Evolutionary conservation across 2,888 invertebrate species (phyloP), one percentile per base, ranked within the genome.

Genomic region (Eupeodes latifasciatus): DNA sequence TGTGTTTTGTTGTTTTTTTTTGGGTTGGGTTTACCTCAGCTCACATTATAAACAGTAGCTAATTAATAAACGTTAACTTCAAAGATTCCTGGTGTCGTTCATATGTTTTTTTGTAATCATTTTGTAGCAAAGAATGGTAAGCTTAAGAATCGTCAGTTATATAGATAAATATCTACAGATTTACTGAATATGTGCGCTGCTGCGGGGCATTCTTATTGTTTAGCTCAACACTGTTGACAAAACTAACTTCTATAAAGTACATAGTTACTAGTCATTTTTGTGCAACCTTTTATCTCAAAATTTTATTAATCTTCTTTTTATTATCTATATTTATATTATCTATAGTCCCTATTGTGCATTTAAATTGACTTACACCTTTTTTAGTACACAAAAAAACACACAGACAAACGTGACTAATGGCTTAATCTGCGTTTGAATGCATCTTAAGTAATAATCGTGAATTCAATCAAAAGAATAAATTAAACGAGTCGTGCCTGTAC

Each of bases 351-450:
- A 11, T 55, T 55, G 71, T 55, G 0, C 19, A 34, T 55, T 40
- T 47, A 47, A 59, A 44, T 9, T 1, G 14, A 11, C 47, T 40
- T 53, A 59, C 72, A 72, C 72, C 59, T 72, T 72, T 72, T 59
- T n/a, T 44, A 4, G 6, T 7, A 51, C 2, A 4, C 19, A 16
- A 19, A 16, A 55, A 40, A 34, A 36, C 14, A 53, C 19, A 3
- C 6, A 5, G 6, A n/a, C 44, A 59, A 57, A 61, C 78, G 62
- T 79, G 71, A 79, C 69, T 53, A 79, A 79, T 79, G 49, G 49
- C 64, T 66, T 77, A 71, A 72, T 77, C 57, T 51, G 36, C n/a
- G 71, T 40, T 69, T 59, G 40, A 40, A 75, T 66, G 53, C 51
- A 82, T 44, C 62, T 76, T 71, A 75, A 57, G 72, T 66, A 14